Evolutionary conservation across 2,797 vertebrate genomes (phyloP).

Genomic region (Rhinatrema bivittatum): DNA sequence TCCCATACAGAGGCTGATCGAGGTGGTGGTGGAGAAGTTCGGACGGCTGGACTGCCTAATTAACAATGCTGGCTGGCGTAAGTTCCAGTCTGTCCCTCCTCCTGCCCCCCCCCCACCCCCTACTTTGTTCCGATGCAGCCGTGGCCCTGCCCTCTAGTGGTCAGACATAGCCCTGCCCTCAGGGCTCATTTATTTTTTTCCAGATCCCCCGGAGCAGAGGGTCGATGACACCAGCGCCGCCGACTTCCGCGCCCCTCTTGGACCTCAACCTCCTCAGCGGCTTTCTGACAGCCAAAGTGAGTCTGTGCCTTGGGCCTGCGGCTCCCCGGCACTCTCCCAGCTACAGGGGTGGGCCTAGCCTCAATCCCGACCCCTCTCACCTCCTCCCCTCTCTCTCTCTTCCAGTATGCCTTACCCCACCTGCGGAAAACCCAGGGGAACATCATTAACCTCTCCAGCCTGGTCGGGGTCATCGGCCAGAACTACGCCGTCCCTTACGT

Average conservation of each 20-base stretch:
- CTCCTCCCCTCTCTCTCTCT: background rate
- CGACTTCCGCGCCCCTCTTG: conserved; percentile 64
- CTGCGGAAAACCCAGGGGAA: conserved; percentile 61
- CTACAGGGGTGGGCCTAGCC: background rate
- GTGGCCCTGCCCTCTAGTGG: too few species aligned
- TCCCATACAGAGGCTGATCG: conserved; percentile 50
- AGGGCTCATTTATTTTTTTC: background rate
- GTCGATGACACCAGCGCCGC: conserved; percentile 61
- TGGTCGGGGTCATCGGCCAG: conserved; percentile 64
- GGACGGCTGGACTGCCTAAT: conserved; percentile 71
- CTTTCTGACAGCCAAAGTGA: conserved; percentile 69
- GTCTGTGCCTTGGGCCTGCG: fast-evolving
- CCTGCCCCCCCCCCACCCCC: background rate
- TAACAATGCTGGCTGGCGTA: conserved; percentile 74
- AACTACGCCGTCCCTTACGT: conserved; percentile 61
- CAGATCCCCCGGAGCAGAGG: conserved; percentile 67
- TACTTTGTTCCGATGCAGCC: too few species aligned
- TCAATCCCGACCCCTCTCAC: fast-evolving
- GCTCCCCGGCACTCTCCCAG: background rate
- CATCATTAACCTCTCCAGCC: conserved; percentile 72
- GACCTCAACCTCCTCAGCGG: conserved; percentile 69
- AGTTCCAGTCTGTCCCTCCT: conserved; percentile 40
- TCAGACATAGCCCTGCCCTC: fast-evolving
- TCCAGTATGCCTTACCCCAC: conserved; percentile 61
- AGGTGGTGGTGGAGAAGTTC: conserved; percentile 41